Percentiles rank a stretch among this genome's conserved stretches.
Conservation (phyloP, 1,140 invertebrate species). For the Penaeus indicus region DNA sequence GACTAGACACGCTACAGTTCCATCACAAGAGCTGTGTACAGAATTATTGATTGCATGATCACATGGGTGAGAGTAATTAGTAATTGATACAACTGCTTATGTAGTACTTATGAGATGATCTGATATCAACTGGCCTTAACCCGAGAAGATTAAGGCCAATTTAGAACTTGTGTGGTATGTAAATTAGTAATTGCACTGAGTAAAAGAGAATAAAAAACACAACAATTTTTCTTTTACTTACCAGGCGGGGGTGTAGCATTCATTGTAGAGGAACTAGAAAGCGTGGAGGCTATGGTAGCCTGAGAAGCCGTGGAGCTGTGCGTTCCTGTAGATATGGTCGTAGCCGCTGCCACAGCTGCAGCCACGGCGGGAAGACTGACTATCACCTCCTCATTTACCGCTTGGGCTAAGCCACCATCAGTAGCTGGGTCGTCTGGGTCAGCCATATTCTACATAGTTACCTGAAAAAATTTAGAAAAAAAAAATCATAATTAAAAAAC, state of each 20-base stretch:
- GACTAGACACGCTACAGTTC: no score
- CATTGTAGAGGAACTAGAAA: constrained; percentile 4
- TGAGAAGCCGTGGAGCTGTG: constrained; percentile 13
- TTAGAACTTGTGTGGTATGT: no score
- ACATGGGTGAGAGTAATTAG: no score
- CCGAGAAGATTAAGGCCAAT: no score
- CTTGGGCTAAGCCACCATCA: constrained; percentile 42
- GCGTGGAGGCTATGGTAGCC: constrained; percentile 35
- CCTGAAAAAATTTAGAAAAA: constrained; percentile 1
- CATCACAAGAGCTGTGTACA: no score
- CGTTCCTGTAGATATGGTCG: not conserved
- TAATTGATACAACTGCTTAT: no score
- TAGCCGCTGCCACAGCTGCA: not conserved
- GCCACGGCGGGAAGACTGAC: constrained; percentile 22
- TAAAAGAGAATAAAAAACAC: no score
- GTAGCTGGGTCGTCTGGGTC: constrained; percentile 33
- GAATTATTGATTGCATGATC: no score
- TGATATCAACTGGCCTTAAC: no score
- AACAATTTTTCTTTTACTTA: not conserved
- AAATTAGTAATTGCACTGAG: no score
- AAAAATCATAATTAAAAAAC: not conserved
- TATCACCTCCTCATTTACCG: constrained; percentile 52
- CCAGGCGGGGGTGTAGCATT: constrained; percentile 42
- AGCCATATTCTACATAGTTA: constrained; percentile 37
- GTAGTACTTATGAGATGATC: no score